These are phyloP conservation scores for Pocillopora verrucosa DNA, from an alignment of 64 coral and sea anemone genomes.

Conservation along the genomic window DNA sequence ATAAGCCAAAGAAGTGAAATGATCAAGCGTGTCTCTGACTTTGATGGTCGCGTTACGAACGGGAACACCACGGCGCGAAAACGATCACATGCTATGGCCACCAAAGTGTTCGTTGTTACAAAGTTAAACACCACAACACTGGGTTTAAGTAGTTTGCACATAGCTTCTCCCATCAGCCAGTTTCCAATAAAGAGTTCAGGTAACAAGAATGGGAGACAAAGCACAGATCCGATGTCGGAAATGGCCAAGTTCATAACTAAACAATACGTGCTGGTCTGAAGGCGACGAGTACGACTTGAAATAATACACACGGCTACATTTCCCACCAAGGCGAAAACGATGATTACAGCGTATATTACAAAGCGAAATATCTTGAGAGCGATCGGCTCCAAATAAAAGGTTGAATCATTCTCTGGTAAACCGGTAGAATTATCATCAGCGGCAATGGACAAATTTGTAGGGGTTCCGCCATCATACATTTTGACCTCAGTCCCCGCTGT, in stretches of 20 bases:
- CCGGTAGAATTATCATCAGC: not conserved
- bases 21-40: slow-evolving; percentile 61
- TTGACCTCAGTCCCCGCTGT: too few species aligned
- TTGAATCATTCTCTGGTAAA: not conserved
- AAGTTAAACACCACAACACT: slow-evolving; percentile 76
- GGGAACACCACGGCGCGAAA: slow-evolving; percentile 81
- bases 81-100: slow-evolving; percentile 82
- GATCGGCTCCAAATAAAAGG: not conserved
- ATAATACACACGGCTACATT: slow-evolving; percentile 71
- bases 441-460: not conserved
- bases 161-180: slow-evolving; percentile 70
- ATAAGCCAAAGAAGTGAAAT: slow-evolving; percentile 60
- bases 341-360: slow-evolving; percentile 55
- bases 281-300: slow-evolving; percentile 55
- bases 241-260: slow-evolving; percentile 75
- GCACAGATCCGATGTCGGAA: slow-evolving; percentile 58
- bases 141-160: slow-evolving; percentile 88
- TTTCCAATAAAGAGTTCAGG: slow-evolving; percentile 10
- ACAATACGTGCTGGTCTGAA: slow-evolving; percentile 77
- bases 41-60: slow-evolving; percentile 70
- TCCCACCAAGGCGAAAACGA: slow-evolving; percentile 55
- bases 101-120: slow-evolving; percentile 88
- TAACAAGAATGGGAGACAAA: slow-evolving; percentile 70
- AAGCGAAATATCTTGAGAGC: slow-evolving; percentile 52
- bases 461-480: too few species aligned